Conservation (phyloP, 2,888 invertebrate species). For the Lissocephala sabroskyi region DNA sequence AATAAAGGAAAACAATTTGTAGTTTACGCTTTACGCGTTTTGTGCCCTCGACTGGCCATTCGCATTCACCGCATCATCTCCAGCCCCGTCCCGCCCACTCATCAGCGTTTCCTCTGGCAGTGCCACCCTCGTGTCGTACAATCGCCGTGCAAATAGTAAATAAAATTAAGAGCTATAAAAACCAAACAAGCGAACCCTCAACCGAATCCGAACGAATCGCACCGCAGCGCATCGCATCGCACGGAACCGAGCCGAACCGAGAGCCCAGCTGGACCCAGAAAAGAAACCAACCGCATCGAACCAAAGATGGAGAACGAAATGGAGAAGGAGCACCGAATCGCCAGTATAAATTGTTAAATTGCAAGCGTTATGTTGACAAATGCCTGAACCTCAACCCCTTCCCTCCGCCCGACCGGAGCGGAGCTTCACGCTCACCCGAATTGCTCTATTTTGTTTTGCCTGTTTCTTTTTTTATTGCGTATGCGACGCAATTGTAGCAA, state of each 20-base stretch:
- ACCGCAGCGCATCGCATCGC: background rate
- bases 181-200: constrained; percentile 9
- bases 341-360: constrained; percentile 37
- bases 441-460: no score
- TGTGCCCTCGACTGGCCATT: constrained; percentile 23
- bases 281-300: background rate
- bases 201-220: background rate
- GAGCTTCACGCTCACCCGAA: no score
- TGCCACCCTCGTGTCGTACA: background rate
- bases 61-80: constrained; percentile 3
- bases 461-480: no score
- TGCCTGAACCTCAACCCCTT: constrained; percentile 18
- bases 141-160: constrained; percentile 48
- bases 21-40: constrained; percentile 47
- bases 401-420: no score
- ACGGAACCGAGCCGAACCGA: constrained; percentile 8
- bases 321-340: no score
- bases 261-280: background rate
- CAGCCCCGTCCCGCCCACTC: background rate
- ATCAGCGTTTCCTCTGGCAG: background rate
- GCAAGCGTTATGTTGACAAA: constrained; percentile 52
- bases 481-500: constrained; percentile 18
- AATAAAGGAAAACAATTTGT: constrained; percentile 44
- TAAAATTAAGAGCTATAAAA: constrained; percentile 58
- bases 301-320: constrained; percentile 6